Percentiles rank a stretch among this genome's conserved stretches.
Conservation (phyloP, 2,797 vertebrate genomes). For the Margarornis squamiger region DNA sequence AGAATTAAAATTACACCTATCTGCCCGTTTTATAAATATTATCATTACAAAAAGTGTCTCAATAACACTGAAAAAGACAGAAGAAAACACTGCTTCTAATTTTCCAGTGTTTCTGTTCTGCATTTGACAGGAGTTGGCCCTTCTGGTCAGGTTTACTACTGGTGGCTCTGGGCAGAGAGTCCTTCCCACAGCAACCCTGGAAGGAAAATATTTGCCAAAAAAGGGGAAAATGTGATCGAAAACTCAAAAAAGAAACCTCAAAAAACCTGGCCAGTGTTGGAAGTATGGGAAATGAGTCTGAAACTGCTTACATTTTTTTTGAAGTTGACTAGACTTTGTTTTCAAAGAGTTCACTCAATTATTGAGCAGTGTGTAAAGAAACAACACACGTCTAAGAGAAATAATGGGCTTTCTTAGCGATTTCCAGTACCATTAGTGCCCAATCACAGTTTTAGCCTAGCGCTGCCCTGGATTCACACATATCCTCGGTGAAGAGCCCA, state of each 20-base stretch:
- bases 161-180: not conserved
- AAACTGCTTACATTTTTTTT: not conserved
- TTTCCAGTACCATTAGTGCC: not conserved
- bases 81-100: not conserved
- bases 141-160: not conserved
- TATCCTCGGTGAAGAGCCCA: not conserved
- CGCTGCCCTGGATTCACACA: accelerated
- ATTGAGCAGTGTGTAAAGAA: not conserved
- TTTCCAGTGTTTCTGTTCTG: not conserved
- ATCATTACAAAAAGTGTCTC: not conserved
- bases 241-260: not conserved
- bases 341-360: not conserved
- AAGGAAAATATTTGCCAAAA: not conserved
- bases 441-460: not conserved
- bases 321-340: not conserved
- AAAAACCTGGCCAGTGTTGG: not conserved
- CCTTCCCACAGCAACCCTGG: not conserved
- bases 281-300: not conserved
- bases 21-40: not conserved
- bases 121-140: not conserved
- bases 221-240: not conserved
- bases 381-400: not conserved
- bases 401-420: not conserved
- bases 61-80: not conserved
- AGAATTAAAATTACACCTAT: not conserved